These are phyloP conservation scores for Sus cebifrons DNA, from an alignment of 2,797 vertebrate genomes.

Conservation along the genomic window DNA sequence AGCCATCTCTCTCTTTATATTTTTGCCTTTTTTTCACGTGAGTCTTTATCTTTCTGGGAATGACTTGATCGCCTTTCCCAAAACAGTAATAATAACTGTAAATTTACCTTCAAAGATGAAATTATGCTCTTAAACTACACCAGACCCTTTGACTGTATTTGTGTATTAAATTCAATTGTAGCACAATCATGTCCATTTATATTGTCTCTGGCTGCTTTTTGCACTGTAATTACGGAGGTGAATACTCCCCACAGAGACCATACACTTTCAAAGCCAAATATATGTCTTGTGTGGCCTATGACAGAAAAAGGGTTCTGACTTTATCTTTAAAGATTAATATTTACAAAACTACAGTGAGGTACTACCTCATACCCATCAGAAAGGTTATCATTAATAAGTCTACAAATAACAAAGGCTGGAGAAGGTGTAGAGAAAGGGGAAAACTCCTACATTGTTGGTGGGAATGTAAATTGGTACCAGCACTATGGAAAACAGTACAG, in stretches of 20 bases:
- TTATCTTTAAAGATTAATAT: not conserved
- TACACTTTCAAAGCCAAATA: not conserved
- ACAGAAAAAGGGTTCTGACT: not conserved
- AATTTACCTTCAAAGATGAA: conserved; percentile 45
- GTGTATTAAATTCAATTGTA: conserved; percentile 8
- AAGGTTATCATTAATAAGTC: too few species aligned
- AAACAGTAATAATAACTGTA: conserved; percentile 22
- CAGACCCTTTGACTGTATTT: not conserved
- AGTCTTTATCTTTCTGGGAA: conserved; percentile 24
- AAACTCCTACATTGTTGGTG: too few species aligned
- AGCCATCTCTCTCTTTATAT: not conserved
- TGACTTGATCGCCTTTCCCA: conserved; percentile 37
- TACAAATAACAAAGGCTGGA: too few species aligned
- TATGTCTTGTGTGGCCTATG: not conserved
- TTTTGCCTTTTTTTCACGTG: not conserved
- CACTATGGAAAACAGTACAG: too few species aligned
- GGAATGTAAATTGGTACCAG: too few species aligned
- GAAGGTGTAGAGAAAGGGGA: too few species aligned
- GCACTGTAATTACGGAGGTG: not conserved
- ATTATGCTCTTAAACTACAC: not conserved
- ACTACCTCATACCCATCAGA: too few species aligned
- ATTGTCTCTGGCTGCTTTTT: conserved; percentile 1
- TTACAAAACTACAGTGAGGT: too few species aligned
- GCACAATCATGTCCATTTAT: not conserved
- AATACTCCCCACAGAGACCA: not conserved